Percentiles rank a stretch among this genome's conserved stretches.
Evolutionary conservation across 2,888 invertebrate species (phyloP).

Genomic region (Creontiades dilutus): DNA sequence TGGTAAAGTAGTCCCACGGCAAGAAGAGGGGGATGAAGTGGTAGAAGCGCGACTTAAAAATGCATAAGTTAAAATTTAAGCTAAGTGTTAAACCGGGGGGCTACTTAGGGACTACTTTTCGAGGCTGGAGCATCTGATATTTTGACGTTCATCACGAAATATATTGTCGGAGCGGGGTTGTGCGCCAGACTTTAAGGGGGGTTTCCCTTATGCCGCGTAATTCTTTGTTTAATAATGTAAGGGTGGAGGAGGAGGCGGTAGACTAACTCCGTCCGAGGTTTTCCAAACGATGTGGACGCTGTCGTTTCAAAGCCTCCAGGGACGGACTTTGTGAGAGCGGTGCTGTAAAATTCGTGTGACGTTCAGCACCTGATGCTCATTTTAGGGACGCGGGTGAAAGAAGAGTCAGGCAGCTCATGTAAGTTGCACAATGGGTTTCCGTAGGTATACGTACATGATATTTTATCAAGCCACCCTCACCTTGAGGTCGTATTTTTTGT

Average conservation of each 20-base stretch:
- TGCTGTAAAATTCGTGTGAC: slow-evolving; percentile 22
- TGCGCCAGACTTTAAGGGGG: slow-evolving; percentile 5
- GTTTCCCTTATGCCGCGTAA: slow-evolving; percentile 17
- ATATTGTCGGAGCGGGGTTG: slow-evolving; percentile 49
- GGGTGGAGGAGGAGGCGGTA: background rate
- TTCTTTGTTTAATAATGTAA: slow-evolving; percentile 34
- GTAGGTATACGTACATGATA: too few relatives aligned
- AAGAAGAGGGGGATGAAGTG: background rate
- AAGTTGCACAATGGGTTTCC: background rate
- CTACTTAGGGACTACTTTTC: slow-evolving; percentile 66
- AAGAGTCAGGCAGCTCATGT: background rate
- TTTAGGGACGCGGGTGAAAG: background rate
- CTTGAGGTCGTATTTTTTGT: too few relatives aligned
- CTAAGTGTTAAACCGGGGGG: slow-evolving; percentile 66
- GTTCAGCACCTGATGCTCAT: slow-evolving; percentile 12
- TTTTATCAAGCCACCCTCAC: too few relatives aligned
- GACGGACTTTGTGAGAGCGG: background rate
- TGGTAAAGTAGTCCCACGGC: slow-evolving; percentile 1
- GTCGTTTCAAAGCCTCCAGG: slow-evolving; percentile 1
- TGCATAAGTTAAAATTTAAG: slow-evolving; percentile 70
- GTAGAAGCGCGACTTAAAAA: slow-evolving; percentile 64
- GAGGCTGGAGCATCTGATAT: slow-evolving; percentile 57
- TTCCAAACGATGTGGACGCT: slow-evolving; percentile 8
- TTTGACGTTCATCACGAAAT: slow-evolving; percentile 69
- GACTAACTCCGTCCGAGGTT: slow-evolving; percentile 28